Base-by-base conservation (phyloP, 2,888 invertebrate species). In the Himalopsyche kuldschensis region DNA sequence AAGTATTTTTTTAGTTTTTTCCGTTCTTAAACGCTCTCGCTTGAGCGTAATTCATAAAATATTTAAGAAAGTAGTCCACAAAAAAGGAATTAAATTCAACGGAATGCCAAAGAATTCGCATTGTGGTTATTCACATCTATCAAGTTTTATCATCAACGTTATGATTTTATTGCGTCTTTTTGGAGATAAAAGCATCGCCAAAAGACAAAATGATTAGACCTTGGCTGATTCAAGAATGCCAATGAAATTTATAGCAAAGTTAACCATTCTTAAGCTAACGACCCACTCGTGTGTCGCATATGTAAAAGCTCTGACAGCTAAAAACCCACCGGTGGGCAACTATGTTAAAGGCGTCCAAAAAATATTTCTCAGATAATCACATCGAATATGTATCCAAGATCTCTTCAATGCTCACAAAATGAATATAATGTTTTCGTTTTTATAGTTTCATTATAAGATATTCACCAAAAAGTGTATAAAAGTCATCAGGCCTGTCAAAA, bases 91-190 rank as follows among this genome's bases (percentile, higher is more conserved):
- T 24, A 77, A 35, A 24, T 4, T 35, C 35, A 35, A 32, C 20
- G 41, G 20, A 24, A 41, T 20, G 35, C n/a, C 11, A n/a, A 41
- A 20, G 6, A 20, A 55, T 55, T 55, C 55, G 55, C 55, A 55
- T 55, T 55, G 55, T 55, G 55, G 55, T 55, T 55, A 24, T 35
- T 80, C 80, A 41, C 77, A 78, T 81, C 63, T 63, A 78, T 81
- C 81, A 81, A 77, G 41, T 81, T 81, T 81, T 81, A 81, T 78
- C 81, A 78, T 81, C 77, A 30, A n/a, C 81, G 30, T 48, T 81
- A 77, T 81, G 63, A 81, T 81, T 81, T 81, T 78, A 81, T 81
- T 48, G 55, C 81, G 55, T 55, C 55, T 55, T 55, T 55, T 55
- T 55, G 24, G 20, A 55, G 55, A 55, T 55, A 55, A 55, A 55